These are phyloP conservation scores for Ormyrus nitidulus DNA, from an alignment of 2,888 invertebrate species.

Conservation along the genomic window DNA sequence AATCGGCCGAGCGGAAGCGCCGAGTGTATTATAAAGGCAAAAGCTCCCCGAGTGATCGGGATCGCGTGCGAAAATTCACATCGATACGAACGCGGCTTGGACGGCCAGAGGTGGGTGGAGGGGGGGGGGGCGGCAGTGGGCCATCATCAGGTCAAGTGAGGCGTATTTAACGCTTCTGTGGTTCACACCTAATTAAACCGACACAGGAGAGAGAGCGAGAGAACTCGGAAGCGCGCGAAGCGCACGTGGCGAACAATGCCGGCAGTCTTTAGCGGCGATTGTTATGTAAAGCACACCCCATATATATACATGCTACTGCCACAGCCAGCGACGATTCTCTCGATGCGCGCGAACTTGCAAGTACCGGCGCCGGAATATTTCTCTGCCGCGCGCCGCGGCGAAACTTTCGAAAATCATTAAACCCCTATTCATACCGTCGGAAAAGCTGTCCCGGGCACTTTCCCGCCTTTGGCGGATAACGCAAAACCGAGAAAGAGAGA, in stretches of 20 bases:
- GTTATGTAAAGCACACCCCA: slow-evolving; percentile 74
- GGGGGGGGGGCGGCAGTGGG: slow-evolving; percentile 58
- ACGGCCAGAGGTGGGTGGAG: background rate
- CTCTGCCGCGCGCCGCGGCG: background rate
- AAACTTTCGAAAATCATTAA: slow-evolving; percentile 53
- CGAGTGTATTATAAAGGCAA: slow-evolving; percentile 10
- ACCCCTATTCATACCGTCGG: slow-evolving; percentile 37
- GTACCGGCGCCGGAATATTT: background rate
- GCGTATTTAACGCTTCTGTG: slow-evolving; percentile 74
- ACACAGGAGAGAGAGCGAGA: slow-evolving; percentile 58
- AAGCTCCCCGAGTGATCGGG: slow-evolving; percentile 38
- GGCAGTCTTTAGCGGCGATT: slow-evolving; percentile 74
- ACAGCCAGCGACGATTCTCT: too few species aligned
- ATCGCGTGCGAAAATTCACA: slow-evolving; percentile 53
- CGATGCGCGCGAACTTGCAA: background rate
- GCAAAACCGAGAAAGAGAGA: background rate
- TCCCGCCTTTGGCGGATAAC: background rate
- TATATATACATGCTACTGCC: background rate
- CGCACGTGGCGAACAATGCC: slow-evolving; percentile 74
- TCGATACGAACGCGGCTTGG: slow-evolving; percentile 9
- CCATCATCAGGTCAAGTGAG: slow-evolving; percentile 75
- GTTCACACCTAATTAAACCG: slow-evolving; percentile 76
- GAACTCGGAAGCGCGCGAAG: slow-evolving; percentile 56
- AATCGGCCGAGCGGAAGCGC: background rate
- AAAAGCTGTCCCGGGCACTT: slow-evolving; percentile 11